Base-by-base conservation (phyloP, 2,888 invertebrate species). In the Leptopilina drosophilae region DNA sequence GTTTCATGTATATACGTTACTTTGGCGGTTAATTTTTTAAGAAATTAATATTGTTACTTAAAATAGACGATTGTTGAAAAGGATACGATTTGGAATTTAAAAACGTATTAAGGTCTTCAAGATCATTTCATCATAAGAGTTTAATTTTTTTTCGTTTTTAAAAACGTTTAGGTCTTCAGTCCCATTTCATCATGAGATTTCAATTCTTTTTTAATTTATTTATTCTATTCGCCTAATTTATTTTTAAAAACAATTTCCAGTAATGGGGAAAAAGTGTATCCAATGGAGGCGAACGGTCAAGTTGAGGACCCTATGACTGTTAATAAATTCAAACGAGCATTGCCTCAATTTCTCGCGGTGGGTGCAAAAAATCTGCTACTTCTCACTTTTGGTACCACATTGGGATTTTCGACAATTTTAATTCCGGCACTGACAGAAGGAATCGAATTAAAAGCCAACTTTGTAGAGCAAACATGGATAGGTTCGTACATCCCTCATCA, bases 381-480 rank as follows among this genome's bases (percentile, higher is more conserved):
- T 56, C 92, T 96, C 84, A 95, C 95, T 9, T 96, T 96, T 90
- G 97, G 97, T 77, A 95, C 96, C 94, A 96, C 96, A 0, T 91
- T 97, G 69, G 97, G 97, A 0, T 96, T 96, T 86, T 95, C 96
- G 0, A 96, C 97, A 5, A 96, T 97, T 82, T 94, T 96, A 20
- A 96, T 97, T 85, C 96, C 96, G 7, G 95, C 95, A 8, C 93
- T 97, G 64, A 93, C 92, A 82, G 49, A 84, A 0, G 78, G 88
- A 66, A 77, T 90, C 2, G 93, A 93, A 7, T 87, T 91, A 8
- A 78, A 81, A 0, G 89, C 89, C 1, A 89, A 87, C 2, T 82
- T 85, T 12, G 90, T 91, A 26, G 88, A 91, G 77, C 64, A 91
- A 0, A 89, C 91, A 20, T 92, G 91, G 92, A 91, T 92, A 64